phyloP scores from a whole-genome alignment of 2,888 invertebrate species.

The Tribolium freemani region DNA sequence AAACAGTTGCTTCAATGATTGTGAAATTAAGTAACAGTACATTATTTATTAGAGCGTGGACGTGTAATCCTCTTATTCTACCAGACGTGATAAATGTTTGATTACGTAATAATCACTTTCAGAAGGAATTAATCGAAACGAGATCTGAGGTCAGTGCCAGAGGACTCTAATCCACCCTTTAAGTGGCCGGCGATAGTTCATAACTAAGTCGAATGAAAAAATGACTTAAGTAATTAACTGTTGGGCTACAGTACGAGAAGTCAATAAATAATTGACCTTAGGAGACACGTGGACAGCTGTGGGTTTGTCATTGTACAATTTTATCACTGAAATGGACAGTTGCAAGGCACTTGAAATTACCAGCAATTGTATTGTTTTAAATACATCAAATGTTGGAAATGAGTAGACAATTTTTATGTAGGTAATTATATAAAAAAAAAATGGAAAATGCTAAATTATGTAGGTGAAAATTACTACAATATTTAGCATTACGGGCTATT shows the following conservation, averaged over 20 bases:
- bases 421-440: neutral
- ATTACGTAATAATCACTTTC: neutral
- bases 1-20: constrained; percentile 11
- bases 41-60: constrained; percentile 6
- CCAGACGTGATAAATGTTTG: neutral
- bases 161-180: constrained; percentile 1
- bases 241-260: constrained; percentile 40
- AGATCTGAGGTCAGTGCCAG: constrained; percentile 17
- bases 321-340: constrained; percentile 35
- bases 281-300: constrained; percentile 43
- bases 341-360: neutral
- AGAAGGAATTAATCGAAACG: constrained; percentile 5
- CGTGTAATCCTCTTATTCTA: neutral
- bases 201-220: constrained; percentile 4
- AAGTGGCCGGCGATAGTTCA: neutral
- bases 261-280: constrained; percentile 50
- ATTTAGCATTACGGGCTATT: too few relatives aligned
- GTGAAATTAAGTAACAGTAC: constrained; percentile 2
- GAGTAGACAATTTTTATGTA: neutral
- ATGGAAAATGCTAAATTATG: neutral
- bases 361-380: neutral
- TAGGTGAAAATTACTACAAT: too few relatives aligned
- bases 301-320: constrained; percentile 46
- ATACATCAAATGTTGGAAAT: neutral
- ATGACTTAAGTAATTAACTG: constrained; percentile 24